Base-by-base conservation (phyloP, 2,888 invertebrate genomes). In the Tetramorium bicarinatum region DNA sequence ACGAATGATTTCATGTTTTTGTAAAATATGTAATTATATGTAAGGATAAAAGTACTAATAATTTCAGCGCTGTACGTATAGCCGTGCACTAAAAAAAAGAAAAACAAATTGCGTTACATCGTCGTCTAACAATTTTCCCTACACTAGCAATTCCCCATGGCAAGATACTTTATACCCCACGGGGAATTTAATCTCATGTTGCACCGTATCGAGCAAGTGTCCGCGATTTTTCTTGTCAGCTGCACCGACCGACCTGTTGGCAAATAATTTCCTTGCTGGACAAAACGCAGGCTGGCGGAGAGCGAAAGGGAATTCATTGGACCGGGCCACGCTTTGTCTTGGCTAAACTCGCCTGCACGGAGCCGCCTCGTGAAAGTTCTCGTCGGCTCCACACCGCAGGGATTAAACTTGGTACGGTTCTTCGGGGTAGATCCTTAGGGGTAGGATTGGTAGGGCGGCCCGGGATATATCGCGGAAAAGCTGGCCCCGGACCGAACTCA, bases 391-490 rank as follows among this genome's bases (percentile, higher is more conserved):
- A 75, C 52, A 86, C 86, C 84, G 62, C 84, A 77, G 76, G 81
- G 81, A 86, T 85, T 85, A 83, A 85, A 83, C 85, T 82, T 83
- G 77, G 69, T 67, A 71, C 61, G 69, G 74, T 79, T 84, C 84
- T 59, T 75, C 74, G 54, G 38, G 34, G 8, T 66, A 29, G 41
- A 41, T 67, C 77, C 44, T 80, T 38, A 38, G 47, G 47, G 25
- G 29, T 75, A 62, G 76, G 52, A 11, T 18, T 21, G 62, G 61
- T 29, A 61, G 66, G 62, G 41, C 6, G 84, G 61, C n/a, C 44
- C 11, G 72, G 64, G n/a, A 34, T 38, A 41, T 41, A 61, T 77
- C 82, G 69, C 79, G 71, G 76, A 62, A 83, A 56, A 81, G 75
- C 82, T 62, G 62, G n/a, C 13, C 47, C 54, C 59, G 47, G 66